Evolutionary conservation across 2,113 vertebrate species (phyloP).

Genomic region (Protobothrops flavoviridis): DNA sequence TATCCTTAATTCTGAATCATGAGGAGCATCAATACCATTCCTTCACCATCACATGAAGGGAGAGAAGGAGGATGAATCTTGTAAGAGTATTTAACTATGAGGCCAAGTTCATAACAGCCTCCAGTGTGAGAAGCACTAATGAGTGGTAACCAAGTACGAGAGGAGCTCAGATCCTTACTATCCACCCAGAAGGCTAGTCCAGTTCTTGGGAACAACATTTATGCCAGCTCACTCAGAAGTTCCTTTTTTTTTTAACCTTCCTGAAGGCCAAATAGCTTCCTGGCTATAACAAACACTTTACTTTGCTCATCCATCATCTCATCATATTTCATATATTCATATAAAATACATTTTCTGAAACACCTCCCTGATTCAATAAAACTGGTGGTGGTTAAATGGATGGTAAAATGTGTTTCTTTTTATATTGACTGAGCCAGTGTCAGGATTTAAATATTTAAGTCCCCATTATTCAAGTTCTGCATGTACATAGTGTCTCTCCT

Average conservation of each 20-base stretch:
- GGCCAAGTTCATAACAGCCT: not conserved
- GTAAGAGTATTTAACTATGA: not conserved
- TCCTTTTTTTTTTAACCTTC: not conserved
- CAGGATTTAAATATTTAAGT: not conserved
- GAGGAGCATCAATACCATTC: not conserved
- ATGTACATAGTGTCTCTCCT: not conserved
- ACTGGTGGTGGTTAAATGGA: not conserved
- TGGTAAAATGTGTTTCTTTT: not conserved
- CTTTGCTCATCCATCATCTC: not conserved
- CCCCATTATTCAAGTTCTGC: not conserved
- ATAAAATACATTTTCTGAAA: not conserved
- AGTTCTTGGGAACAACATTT: not conserved
- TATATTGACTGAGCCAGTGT: not conserved
- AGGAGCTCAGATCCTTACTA: not conserved
- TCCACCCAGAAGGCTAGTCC: not conserved
- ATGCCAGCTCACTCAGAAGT: not conserved
- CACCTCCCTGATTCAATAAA: not conserved
- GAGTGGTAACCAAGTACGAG: not conserved
- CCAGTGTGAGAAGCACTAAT: not conserved
- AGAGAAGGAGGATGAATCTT: not conserved
- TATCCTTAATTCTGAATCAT: not conserved
- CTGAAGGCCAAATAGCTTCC: not conserved
- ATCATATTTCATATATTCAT: not conserved
- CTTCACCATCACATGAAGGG: not conserved
- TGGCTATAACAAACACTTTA: not conserved